Evolutionary conservation across 2,797 vertebrate species (phyloP).

Genomic region (Dendrocincla tyrannina): DNA sequence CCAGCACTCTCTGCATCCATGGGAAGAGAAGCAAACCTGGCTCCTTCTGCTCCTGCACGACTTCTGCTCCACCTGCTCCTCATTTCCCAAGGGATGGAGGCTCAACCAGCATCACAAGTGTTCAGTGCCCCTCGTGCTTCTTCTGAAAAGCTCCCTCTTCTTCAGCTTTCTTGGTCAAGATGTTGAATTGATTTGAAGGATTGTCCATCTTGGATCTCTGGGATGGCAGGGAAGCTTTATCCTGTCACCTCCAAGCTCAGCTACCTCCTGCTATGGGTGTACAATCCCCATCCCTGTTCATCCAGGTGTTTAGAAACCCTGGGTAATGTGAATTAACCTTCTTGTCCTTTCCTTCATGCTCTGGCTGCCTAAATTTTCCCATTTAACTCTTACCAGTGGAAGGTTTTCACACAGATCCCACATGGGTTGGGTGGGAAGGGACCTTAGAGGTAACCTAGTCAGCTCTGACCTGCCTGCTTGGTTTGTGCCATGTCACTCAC

Average conservation of each 20-base stretch:
- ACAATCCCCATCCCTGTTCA: fast-evolving
- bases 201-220: neutral
- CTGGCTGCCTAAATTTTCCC: neutral
- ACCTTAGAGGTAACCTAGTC: neutral
- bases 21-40: neutral
- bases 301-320: neutral
- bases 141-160: neutral
- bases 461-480: neutral
- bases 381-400: neutral
- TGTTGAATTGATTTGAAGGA: neutral
- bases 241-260: neutral
- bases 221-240: neutral
- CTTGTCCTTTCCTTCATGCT: fast-evolving
- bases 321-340: neutral
- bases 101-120: neutral
- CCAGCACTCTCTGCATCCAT: neutral
- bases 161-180: neutral
- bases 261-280: fast-evolving
- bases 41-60: neutral
- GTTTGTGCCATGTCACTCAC: neutral
- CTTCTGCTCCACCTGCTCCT: neutral
- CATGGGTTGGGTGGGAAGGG: neutral
- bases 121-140: neutral
- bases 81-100: neutral
- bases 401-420: neutral